A percentile compares a stretch with the other conserved stretches of the same genome.
These are phyloP conservation scores for Acleris literana DNA, from an alignment of 2,888 invertebrate genomes.

Conservation along the genomic window DNA sequence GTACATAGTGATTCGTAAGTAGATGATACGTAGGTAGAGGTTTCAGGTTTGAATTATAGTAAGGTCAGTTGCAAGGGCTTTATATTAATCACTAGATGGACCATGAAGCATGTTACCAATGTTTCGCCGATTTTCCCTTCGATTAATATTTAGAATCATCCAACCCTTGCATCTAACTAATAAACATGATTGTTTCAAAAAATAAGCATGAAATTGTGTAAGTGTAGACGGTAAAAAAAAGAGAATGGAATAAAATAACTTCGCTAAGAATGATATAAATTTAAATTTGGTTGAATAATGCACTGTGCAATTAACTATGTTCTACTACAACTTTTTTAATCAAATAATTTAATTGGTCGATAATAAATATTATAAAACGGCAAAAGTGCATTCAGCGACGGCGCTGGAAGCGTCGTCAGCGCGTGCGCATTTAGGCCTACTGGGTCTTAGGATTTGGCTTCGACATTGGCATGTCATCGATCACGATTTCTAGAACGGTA, in stretches of 20 bases:
- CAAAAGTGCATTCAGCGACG: neutral
- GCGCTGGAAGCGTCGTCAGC: neutral
- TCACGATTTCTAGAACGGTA: too few relatives aligned
- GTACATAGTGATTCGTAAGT: neutral
- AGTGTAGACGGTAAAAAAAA: too few relatives aligned
- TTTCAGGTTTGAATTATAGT: neutral
- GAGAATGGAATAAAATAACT: too few relatives aligned
- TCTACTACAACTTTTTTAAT: too few relatives aligned
- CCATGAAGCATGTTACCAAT: neutral
- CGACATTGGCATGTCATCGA: too few relatives aligned
- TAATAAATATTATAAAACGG: neutral
- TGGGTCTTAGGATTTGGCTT: too few relatives aligned
- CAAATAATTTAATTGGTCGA: neutral
- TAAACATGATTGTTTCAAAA: neutral
- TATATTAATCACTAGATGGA: neutral
- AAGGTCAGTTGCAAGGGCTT: neutral
- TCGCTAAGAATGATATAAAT: too few relatives aligned
- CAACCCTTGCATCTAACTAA: neutral
- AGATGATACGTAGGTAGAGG: neutral
- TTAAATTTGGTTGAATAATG: too few relatives aligned
- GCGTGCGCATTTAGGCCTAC: conserved; percentile 37
- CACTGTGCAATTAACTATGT: neutral
- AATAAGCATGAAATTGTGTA: too few relatives aligned
- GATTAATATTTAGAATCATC: neutral
- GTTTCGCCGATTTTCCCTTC: neutral